Evolutionary conservation across 2,113 vertebrate genomes (phyloP), one percentile per base, ranked within the genome.

Genomic region (Mola mola): DNA sequence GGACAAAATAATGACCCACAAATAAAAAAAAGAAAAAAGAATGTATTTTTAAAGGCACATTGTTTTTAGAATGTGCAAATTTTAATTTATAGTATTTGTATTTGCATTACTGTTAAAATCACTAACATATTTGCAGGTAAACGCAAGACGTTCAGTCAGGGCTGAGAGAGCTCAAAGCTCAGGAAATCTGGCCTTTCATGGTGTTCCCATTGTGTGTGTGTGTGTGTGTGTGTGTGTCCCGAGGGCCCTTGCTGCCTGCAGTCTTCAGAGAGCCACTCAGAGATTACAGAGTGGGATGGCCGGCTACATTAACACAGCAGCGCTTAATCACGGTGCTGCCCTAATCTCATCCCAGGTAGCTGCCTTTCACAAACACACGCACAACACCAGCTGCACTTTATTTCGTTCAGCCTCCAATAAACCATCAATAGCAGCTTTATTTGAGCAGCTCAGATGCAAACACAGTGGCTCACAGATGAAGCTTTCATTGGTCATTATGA

Each of bases 341-440:
- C 78, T 91, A 86, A 86, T 90, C 85, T 82, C 72, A 77, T 78
- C 82, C 83, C 81, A 88, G 86, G 86, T 88, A 80, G 78, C 84
- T 72, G 82, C 82, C 75, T 79, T 72, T 63, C 70, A 71, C 80
- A 79, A 67, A 88, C 53, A 73, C 59, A 46, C 24, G 20, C 24
- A 15, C 73, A 47, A 25, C 59, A 20, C 38, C 67, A n/a, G 37
- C 47, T 7, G 51, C 59, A 37, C 8, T 63, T 67, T 33, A 21
- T 19, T 46, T 47, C 21, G 48, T 33, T 40, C 52, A 48, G 26
- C 29, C 24, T 37, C 16, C 26, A 34, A 46, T 28, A 43, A 57
- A 43, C 20, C 29, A 13, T 22, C 66, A 43, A 19, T 6, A 26
- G 40, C 49, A 31, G 58, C 57, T 72, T 24, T 21, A 37, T 60